These are phyloP conservation scores for Notothenia rossii DNA, from an alignment of 2,113 vertebrate genomes.

Conservation along the genomic window DNA sequence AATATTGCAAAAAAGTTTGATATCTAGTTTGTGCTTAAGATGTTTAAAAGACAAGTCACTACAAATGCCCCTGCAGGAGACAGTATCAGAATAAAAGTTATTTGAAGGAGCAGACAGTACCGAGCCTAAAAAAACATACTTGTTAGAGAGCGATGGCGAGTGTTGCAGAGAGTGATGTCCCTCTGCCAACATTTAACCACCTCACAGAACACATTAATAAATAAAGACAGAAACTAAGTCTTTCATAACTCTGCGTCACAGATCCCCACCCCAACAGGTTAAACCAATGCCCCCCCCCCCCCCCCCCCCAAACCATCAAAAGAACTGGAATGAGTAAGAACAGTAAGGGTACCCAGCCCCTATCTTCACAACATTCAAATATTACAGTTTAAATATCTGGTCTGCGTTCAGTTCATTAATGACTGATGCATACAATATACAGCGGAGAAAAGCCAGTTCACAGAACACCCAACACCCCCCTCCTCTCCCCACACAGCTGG, in stretches of 20 bases:
- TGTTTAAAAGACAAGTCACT: slow-evolving; percentile 5
- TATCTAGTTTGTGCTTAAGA: slow-evolving; percentile 28
- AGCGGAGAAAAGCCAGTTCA: slow-evolving; percentile 16
- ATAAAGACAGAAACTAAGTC: slow-evolving; percentile 43
- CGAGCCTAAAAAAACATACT: slow-evolving; percentile 48
- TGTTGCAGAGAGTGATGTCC: slow-evolving; percentile 39
- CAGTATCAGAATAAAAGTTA: slow-evolving; percentile 1
- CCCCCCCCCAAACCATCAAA: background rate
- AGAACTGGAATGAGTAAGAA: slow-evolving; percentile 58
- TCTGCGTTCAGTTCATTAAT: slow-evolving; percentile 33
- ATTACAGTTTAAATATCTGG: slow-evolving; percentile 23
- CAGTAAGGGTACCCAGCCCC: slow-evolving; percentile 78
- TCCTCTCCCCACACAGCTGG: slow-evolving; percentile 3
- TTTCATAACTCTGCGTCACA: slow-evolving; percentile 32
- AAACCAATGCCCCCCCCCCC: background rate
- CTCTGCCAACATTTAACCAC: slow-evolving; percentile 44
- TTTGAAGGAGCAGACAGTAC: slow-evolving; percentile 65
- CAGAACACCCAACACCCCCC: slow-evolving; percentile 11
- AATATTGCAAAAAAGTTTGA: slow-evolving; percentile 9
- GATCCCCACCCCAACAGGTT: background rate
- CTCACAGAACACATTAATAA: slow-evolving; percentile 66
- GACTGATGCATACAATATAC: slow-evolving; percentile 13
- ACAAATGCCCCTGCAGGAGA: slow-evolving; percentile 36
- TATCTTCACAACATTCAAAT: slow-evolving; percentile 50
- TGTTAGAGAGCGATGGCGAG: slow-evolving; percentile 17